Evolutionary conservation across 2,113 vertebrate genomes (phyloP), one percentile per base, ranked within the genome.

Genomic region (Actenoides hombroni): DNA sequence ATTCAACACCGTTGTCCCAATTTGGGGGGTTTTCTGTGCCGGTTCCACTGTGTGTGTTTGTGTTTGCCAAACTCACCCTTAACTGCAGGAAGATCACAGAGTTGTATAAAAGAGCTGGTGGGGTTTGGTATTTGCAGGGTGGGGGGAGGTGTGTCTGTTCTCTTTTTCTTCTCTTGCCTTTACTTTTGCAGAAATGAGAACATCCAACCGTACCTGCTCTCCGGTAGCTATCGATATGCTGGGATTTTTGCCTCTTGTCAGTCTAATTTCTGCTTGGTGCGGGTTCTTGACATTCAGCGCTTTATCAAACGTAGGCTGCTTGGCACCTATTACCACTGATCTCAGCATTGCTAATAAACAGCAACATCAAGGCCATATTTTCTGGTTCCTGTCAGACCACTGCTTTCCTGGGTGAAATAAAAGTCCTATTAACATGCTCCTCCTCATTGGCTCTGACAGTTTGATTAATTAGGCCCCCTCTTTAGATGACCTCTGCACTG

Each of bases 401-500:
- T 83, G 97, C 97, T 98, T 98, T 98, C 98, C 96, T 96, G 97
- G 98, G 98, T 98, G 98, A 98, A 98, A 99, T 99, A 98, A 98
- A 99, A 98, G 98, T 98, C 98, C 98, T 98, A 99, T 99, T 99
- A 99, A 99, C 99, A 99, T 98, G 98, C 98, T 98, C 97, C 98
- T 99, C 98, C 98, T 99, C 98, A 99, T 99, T 98, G 98, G 98
- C 98, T 98, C 98, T 99, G 99, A 99, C 99, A 99, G 98, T 95
- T 98, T 99, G 99, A 99, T 99, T 99, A 99, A 99, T 99, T 99
- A 99, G 98, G 92, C 97, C 97, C 96, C 98, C 98, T 98, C 98
- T 98, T 98, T 96, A 96, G 95, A 97, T 99, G 99, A 99, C 98
- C 99, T 98, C 98, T 94, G 97, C 97, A 98, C 98, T 97, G 94